These are phyloP conservation scores for Osmerus eperlanus DNA, from an alignment of 2,113 vertebrate species.

Conservation along the genomic window DNA sequence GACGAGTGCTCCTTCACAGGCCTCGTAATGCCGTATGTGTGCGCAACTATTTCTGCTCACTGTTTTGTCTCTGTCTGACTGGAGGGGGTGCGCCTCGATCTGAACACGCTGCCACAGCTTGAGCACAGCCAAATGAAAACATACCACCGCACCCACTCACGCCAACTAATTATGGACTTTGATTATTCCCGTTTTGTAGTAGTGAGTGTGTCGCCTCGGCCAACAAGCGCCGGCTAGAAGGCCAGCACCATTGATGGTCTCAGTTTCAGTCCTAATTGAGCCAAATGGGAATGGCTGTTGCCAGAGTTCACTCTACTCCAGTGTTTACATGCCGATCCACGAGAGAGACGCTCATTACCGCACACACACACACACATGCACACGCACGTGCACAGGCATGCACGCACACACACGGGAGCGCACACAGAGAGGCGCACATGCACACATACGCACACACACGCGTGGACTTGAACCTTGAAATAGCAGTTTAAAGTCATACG, in stretches of 20 bases:
- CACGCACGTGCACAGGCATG: background rate
- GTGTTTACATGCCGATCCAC: slow-evolving; percentile 70
- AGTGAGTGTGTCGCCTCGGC: slow-evolving; percentile 53
- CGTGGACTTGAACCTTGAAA: too few species aligned
- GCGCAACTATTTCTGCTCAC: slow-evolving; percentile 19
- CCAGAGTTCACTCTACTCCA: slow-evolving; percentile 72
- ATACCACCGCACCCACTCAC: slow-evolving; percentile 52
- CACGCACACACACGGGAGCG: background rate
- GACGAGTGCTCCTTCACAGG: slow-evolving; percentile 27
- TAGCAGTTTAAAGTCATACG: too few species aligned
- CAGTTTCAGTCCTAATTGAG: slow-evolving; percentile 76
- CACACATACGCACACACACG: slow-evolving; percentile 29
- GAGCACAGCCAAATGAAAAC: slow-evolving; percentile 48
- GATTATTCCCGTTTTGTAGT: slow-evolving; percentile 75
- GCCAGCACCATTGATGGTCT: slow-evolving; percentile 70
- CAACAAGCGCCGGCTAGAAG: slow-evolving; percentile 67
- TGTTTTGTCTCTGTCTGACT: slow-evolving; percentile 46
- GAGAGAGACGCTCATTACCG: slow-evolving; percentile 66
- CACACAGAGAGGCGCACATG: background rate
- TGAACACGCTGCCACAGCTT: slow-evolving; percentile 28
- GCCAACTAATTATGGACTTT: slow-evolving; percentile 75
- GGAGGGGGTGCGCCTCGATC: slow-evolving; percentile 45
- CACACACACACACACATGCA: slow-evolving; percentile 49
- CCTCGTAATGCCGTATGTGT: slow-evolving; percentile 27
- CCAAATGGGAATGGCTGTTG: slow-evolving; percentile 77